phyloP scores from a whole-genome alignment of 2,797 vertebrate genomes.

The Pseudocheirus occidentalis region DNA sequence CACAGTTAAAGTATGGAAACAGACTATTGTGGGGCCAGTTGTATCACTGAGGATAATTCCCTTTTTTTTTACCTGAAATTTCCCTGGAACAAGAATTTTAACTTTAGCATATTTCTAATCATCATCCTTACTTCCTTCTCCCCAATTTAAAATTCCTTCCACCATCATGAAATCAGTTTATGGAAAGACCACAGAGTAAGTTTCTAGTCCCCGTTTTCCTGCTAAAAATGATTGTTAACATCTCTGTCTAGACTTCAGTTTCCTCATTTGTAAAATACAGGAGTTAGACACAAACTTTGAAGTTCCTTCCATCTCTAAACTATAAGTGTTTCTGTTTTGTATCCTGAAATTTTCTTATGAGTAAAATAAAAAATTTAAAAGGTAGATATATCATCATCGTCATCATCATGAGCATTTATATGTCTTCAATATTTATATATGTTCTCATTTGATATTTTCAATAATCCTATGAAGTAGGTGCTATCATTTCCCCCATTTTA shows the following conservation, averaged over 20 bases:
- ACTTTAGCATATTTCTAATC: neutral
- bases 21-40: neutral
- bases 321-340: neutral
- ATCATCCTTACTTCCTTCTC: neutral
- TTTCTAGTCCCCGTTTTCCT: neutral
- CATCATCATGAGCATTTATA: neutral
- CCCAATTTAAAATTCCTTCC: neutral
- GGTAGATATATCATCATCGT: neutral
- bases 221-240: neutral
- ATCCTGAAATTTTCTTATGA: neutral
- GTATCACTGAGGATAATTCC: neutral
- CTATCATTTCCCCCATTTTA: too few species aligned
- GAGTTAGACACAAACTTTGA: neutral
- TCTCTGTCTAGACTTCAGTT: neutral
- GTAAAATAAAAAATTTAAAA: neutral
- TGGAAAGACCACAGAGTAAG: neutral
- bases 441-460: too few species aligned
- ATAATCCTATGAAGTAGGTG: too few species aligned
- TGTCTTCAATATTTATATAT: too few species aligned
- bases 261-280: neutral
- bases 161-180: neutral
- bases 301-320: neutral
- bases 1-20: neutral
- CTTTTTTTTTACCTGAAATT: neutral
- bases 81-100: neutral